A percentile compares a stretch with the other conserved stretches of the same genome.
Evolutionary conservation across 2,797 vertebrate genomes (phyloP).

Genomic region (Dendrocincla tyrannina): DNA sequence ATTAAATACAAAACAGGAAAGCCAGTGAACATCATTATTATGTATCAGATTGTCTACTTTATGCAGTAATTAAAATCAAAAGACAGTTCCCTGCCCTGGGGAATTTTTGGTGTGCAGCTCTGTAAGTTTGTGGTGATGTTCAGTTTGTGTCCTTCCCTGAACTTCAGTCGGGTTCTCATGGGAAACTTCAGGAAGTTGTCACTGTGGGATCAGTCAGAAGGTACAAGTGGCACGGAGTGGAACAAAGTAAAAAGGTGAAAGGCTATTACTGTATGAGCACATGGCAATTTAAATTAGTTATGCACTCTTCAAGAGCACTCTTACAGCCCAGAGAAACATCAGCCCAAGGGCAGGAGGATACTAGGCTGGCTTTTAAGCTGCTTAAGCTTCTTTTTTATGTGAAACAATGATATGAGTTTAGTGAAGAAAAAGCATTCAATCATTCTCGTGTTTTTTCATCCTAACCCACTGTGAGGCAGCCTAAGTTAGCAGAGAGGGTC

Average conservation of each 20-base stretch:
- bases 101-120: neutral
- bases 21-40: neutral
- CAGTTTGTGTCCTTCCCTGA: neutral
- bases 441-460: neutral
- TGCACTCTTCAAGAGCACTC: neutral
- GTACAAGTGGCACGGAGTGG: neutral
- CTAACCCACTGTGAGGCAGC: neutral
- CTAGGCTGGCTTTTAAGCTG: neutral
- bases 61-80: neutral
- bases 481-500: neutral
- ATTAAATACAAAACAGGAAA: neutral
- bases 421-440: too few species aligned
- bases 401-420: neutral
- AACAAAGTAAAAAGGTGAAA: neutral
- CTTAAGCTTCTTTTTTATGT: neutral
- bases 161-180: neutral
- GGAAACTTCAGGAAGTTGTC: neutral
- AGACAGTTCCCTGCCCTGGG: neutral
- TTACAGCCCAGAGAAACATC: neutral
- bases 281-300: neutral
- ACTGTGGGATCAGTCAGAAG: neutral
- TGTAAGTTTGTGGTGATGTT: fast-evolving
- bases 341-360: neutral
- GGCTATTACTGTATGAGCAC: neutral
- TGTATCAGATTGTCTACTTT: neutral